Percentiles rank a stretch among this genome's conserved stretches.
phyloP scores from a whole-genome alignment of 2,797 vertebrate genomes.

The Neosilurus mollespiculum region DNA sequence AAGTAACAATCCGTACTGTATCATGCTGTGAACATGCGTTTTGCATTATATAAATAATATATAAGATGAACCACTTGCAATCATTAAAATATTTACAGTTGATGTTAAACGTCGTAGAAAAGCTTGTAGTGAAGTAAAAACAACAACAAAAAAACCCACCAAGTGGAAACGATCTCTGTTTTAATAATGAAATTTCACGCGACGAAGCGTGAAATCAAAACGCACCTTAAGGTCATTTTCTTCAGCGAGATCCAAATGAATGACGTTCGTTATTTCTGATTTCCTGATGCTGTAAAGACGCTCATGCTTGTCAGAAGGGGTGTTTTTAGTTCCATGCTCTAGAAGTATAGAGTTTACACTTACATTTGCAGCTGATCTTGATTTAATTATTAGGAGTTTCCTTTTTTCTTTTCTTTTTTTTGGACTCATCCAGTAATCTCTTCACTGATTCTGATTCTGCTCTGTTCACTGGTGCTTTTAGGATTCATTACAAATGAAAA shows the following conservation, averaged over 20 bases:
- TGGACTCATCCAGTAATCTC: neutral
- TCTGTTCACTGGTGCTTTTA: neutral
- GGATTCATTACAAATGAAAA: neutral
- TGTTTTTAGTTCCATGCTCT: neutral
- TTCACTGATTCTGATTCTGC: neutral
- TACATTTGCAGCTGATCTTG: neutral
- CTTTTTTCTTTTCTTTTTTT: neutral
- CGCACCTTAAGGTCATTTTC: constrained; percentile 26
- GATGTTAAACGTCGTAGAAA: constrained; percentile 4
- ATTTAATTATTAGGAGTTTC: neutral
- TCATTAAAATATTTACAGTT: constrained; percentile 25
- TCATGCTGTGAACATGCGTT: constrained; percentile 7
- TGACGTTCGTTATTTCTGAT: neutral
- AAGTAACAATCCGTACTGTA: neutral
- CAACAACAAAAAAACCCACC: neutral
- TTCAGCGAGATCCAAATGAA: constrained; percentile 21
- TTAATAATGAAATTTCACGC: constrained; percentile 33
- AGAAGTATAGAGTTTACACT: neutral
- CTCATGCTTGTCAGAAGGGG: neutral
- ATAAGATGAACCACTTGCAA: neutral
- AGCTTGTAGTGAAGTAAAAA: neutral
- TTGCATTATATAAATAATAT: constrained; percentile 5
- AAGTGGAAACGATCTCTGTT: constrained; percentile 39
- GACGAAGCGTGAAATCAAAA: constrained; percentile 25
- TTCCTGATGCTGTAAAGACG: neutral